Base-by-base conservation (phyloP, 2,888 invertebrate genomes). In the Plagodis pulveraria region DNA sequence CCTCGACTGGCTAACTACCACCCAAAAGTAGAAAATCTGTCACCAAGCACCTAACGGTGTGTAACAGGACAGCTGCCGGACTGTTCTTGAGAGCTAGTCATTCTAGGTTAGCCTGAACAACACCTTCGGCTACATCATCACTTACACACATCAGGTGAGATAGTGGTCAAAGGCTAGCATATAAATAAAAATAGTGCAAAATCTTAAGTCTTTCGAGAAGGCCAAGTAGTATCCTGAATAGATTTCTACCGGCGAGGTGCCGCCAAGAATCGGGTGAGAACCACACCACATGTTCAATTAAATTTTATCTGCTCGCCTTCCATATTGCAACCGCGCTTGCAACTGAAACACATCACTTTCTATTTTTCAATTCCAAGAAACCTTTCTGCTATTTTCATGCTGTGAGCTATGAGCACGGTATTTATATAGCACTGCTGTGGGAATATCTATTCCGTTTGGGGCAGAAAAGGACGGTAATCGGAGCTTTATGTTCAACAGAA, bases 261-360 rank as follows among this genome's bases (percentile, higher is more conserved):
- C 12, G 42, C 42, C 6, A 40, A 40, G 40, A 40, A 49, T 22
- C 8, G 42, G 10, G 49, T 79, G 83, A 74, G 82, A 84, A 78
- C 71, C 67, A 50, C 64, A 65, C 74, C 83, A 84, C 77, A 78
- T 81, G 83, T 84, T 82, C 83, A 81, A 86, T 86, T 84, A 80
- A 82, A 84, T 82, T 76, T 74, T 72, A 73, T 73, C 71, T 71
- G 62, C 58, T 54, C 51, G 46, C 53, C 49, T 46, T 59, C 42
- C 50, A 52, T 51, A 36, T 53, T 63, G 44, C 58, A 63, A 57
- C 50, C 55, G 40, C 11, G 48, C 43, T 47, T 58, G 40, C n/a
- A 34, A 48, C 51, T n/a, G 38, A 55, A 61, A 44, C 12, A 35
- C 46, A 32, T 38, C 32, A 11, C 12, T 47, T 43, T 7, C 12